Evolutionary conservation across 2,113 vertebrate species (phyloP).

Genomic region (Alosa alosa): DNA sequence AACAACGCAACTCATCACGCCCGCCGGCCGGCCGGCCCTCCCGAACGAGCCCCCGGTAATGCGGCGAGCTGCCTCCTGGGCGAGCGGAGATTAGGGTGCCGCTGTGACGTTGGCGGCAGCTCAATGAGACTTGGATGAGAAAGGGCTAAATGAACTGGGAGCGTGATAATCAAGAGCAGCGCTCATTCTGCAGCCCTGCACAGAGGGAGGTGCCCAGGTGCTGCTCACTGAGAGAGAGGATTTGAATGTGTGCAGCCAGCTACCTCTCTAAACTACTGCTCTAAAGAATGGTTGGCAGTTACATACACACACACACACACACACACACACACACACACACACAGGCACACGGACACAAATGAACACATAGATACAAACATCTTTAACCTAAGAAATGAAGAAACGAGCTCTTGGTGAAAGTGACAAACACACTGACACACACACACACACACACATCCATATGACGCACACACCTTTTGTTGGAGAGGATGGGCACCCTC

Average conservation of each 20-base stretch:
- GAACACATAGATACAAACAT: neutral
- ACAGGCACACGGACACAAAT: constrained; percentile 6
- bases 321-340: neutral
- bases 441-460: constrained; percentile 16
- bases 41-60: neutral
- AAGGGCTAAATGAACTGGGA: neutral
- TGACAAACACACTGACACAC: neutral
- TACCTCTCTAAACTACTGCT: neutral
- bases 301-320: neutral
- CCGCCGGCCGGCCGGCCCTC: neutral
- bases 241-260: neutral
- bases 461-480: constrained; percentile 77
- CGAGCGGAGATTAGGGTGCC: neutral
- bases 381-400: too few species aligned
- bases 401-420: too few species aligned
- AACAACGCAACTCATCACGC: neutral
- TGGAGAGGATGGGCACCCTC: constrained; percentile 87
- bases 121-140: neutral
- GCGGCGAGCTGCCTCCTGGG: neutral
- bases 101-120: neutral
- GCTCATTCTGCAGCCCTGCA: neutral
- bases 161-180: neutral
- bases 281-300: neutral
- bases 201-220: neutral
- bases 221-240: neutral